These are phyloP conservation scores for Phrynocephalus vlangalii DNA, from an alignment of 2,797 vertebrate species.

Conservation along the genomic window DNA sequence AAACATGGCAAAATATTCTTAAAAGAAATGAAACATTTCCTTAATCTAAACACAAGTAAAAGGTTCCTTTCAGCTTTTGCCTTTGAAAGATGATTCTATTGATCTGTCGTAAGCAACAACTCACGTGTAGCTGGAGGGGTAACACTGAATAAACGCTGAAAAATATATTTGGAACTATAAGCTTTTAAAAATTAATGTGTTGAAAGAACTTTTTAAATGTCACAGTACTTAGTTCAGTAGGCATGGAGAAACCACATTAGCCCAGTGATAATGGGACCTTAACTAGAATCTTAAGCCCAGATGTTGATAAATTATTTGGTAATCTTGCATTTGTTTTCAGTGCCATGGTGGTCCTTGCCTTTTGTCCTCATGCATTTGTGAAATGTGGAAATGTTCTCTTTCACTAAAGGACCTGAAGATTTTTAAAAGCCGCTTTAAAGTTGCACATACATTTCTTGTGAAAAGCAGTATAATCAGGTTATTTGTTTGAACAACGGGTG, in stretches of 20 bases:
- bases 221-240: constrained; percentile 21
- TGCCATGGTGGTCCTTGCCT: background rate
- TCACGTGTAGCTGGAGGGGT: background rate
- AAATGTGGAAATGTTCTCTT: background rate
- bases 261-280: background rate
- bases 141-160: background rate
- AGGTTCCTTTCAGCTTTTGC: background rate
- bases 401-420: background rate
- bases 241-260: background rate
- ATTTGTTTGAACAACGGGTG: no score
- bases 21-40: constrained; percentile 21
- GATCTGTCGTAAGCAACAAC: background rate
- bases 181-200: constrained; percentile 12
- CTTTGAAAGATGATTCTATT: accelerated
- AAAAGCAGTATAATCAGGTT: background rate
- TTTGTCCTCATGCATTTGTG: constrained; percentile 1
- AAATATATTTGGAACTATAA: background rate
- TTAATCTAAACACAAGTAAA: constrained; percentile 5
- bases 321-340: background rate
- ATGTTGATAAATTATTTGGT: constrained; percentile 22
- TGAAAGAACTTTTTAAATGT: constrained; percentile 16
- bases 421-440: background rate
- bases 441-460: background rate
- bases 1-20: constrained; percentile 19
- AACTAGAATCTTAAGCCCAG: background rate